phyloP scores from a whole-genome alignment of 2,888 invertebrate species.

The Halictus quadricinctus region DNA sequence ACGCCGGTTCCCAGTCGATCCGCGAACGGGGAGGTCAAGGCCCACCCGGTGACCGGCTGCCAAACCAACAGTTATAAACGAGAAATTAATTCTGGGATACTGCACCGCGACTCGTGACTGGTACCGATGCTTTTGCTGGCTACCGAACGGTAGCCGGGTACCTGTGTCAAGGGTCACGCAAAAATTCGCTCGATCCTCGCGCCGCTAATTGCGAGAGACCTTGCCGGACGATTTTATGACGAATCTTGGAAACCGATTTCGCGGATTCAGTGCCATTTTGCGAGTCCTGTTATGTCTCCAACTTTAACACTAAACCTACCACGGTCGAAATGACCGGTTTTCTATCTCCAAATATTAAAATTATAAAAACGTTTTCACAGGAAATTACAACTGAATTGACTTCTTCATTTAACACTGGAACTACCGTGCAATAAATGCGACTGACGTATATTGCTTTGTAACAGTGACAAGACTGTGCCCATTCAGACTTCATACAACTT shows the following conservation, averaged over 20 bases:
- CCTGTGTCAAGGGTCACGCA: not conserved
- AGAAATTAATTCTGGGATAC: constrained; percentile 26
- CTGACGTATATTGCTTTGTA: too few relatives aligned
- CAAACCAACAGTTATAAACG: constrained; percentile 16
- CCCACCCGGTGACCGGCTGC: constrained; percentile 11
- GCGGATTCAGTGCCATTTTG: too few relatives aligned
- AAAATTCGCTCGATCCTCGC: not conserved
- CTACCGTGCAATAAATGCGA: too few relatives aligned
- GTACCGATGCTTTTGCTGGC: not conserved
- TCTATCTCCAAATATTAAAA: too few relatives aligned
- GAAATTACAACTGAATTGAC: too few relatives aligned
- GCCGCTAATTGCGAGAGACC: not conserved
- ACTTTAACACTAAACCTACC: not conserved
- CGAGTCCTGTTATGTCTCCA: not conserved
- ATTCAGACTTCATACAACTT: too few relatives aligned
- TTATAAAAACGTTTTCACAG: too few relatives aligned
- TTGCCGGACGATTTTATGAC: not conserved
- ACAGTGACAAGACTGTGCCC: too few relatives aligned
- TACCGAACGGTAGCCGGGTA: not conserved
- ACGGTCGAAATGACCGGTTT: too few relatives aligned
- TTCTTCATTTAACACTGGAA: too few relatives aligned
- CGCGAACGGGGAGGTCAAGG: constrained; percentile 40
- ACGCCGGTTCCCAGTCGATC: constrained; percentile 13
- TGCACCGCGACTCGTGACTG: constrained; percentile 11
- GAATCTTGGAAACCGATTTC: not conserved